Evolutionary conservation across 1,140 invertebrate genomes (phyloP).

Genomic region (Vollenhovia emeryi): DNA sequence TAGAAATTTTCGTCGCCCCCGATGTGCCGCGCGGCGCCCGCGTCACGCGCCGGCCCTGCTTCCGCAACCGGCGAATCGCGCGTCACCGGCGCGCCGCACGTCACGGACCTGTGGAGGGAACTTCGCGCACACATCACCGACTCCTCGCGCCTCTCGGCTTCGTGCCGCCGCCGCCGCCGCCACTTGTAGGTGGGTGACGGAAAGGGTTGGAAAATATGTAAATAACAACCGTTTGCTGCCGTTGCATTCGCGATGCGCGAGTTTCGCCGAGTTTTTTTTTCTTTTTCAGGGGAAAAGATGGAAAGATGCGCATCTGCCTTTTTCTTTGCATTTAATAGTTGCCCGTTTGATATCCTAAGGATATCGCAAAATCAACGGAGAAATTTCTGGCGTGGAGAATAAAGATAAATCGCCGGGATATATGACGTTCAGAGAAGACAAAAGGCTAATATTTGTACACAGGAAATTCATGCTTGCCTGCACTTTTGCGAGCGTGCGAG

Average conservation of each 20-base stretch:
- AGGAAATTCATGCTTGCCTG: background rate
- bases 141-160: slow-evolving; percentile 31
- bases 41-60: slow-evolving; percentile 43
- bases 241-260: background rate
- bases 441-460: background rate
- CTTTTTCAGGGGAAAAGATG: background rate
- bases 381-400: background rate
- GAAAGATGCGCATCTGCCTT: background rate
- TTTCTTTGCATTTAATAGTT: background rate
- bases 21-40: background rate
- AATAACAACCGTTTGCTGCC: background rate
- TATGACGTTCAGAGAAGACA: too few species aligned
- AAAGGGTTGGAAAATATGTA: slow-evolving; percentile 70
- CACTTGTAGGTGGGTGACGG: slow-evolving; percentile 50
- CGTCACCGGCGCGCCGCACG: slow-evolving; percentile 49
- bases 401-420: too few species aligned
- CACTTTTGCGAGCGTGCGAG: background rate
- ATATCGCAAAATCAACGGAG: background rate
- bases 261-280: background rate
- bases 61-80: slow-evolving; percentile 69
- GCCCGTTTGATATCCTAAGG: background rate
- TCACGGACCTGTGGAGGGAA: slow-evolving; percentile 58
- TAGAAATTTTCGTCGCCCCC: background rate
- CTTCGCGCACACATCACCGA: slow-evolving; percentile 62
- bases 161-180: background rate